Conservation (phyloP, 2,797 vertebrate genomes). For the Benthosema pterotum region DNA sequence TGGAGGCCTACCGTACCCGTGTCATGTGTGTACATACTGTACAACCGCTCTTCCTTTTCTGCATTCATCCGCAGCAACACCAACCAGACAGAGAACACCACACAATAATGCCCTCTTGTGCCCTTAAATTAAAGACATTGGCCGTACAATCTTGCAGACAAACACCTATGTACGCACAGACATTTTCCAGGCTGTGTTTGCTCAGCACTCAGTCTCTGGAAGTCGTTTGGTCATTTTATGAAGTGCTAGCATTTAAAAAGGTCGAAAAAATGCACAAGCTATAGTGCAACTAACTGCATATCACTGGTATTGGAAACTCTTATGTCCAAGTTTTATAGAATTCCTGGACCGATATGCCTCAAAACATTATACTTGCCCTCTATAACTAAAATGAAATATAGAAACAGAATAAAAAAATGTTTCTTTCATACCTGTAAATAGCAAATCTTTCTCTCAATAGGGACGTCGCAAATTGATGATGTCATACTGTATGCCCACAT, state of each 20-base stretch:
- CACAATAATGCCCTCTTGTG: not conserved
- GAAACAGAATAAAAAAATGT: too few relatives aligned
- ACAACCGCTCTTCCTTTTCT: slow-evolving; percentile 87
- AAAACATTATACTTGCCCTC: too few relatives aligned
- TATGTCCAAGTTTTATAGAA: too few relatives aligned
- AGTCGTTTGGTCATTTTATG: not conserved
- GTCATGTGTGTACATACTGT: slow-evolving; percentile 51
- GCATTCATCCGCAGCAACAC: slow-evolving; percentile 79
- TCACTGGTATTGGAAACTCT: too few relatives aligned
- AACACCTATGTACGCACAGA: not conserved
- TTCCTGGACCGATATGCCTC: too few relatives aligned
- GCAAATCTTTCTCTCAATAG: too few relatives aligned
- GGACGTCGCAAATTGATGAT: too few relatives aligned
- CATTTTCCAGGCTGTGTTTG: not conserved
- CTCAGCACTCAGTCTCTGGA: not conserved
- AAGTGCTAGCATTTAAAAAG: not conserved
- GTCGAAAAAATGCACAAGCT: not conserved
- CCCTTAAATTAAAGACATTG: too few relatives aligned
- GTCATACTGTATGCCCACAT: too few relatives aligned
- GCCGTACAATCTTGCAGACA: not conserved
- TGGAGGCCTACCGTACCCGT: too few relatives aligned
- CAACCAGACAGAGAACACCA: slow-evolving; percentile 74
- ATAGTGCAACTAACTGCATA: not conserved
- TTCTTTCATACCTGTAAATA: too few relatives aligned
- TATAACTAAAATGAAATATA: too few relatives aligned